phyloP scores from a whole-genome alignment of 30 jellyfish, hydroid and myxozoan genomes.

The Rhopilema esculentum region DNA sequence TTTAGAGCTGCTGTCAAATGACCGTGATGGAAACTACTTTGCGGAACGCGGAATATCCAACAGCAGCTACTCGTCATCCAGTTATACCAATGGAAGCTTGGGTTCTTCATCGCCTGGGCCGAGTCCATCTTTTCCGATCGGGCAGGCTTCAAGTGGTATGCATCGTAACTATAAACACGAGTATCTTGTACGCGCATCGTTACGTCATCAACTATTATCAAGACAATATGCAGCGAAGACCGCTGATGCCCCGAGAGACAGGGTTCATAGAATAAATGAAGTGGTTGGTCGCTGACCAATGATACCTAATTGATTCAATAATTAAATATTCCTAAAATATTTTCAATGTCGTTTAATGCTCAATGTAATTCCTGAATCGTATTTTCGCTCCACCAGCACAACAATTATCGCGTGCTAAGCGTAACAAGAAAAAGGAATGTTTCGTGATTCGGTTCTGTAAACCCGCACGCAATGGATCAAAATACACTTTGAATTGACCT shows the following conservation, averaged over 20 bases:
- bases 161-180: neutral
- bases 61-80: constrained; percentile 55
- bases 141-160: constrained; percentile 51
- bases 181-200: neutral
- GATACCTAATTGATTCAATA: too few species aligned
- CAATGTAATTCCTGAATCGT: neutral
- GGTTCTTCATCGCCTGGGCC: constrained; percentile 70
- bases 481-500: neutral
- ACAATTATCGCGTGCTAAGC: neutral
- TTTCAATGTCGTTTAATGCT: neutral
- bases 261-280: neutral
- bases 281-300: neutral
- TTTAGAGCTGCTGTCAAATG: constrained; percentile 40
- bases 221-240: too few species aligned
- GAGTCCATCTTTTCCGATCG: constrained; percentile 50
- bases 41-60: constrained; percentile 62
- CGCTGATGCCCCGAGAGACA: neutral
- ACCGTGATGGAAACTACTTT: constrained; percentile 43
- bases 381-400: neutral
- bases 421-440: neutral
- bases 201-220: too few species aligned
- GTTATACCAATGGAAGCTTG: constrained; percentile 45
- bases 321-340: too few species aligned
- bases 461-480: neutral
- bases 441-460: neutral